Evolutionary conservation across 1,140 invertebrate species (phyloP), one percentile per base, ranked within the genome.

Genomic region (Oryctes rhinoceros): DNA sequence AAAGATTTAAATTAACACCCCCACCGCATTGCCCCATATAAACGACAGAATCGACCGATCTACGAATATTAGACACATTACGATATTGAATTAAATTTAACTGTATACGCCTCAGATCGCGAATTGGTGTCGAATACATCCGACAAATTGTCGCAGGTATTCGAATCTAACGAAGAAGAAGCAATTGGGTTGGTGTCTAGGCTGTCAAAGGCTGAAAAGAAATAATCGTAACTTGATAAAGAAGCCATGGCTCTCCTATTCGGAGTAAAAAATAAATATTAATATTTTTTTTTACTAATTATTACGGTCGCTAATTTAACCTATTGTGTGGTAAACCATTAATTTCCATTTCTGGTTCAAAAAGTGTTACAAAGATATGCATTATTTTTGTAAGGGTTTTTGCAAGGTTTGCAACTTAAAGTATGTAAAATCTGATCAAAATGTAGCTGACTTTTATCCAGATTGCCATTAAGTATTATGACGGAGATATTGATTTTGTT

Each of bases 161-260:
- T 10, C n/a, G 30, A 71, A 24, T 71, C 65, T 1, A n/a, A n/a
- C 18, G 65, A 71, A 71, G 18, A 35, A 24, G 11, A n/a, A 20
- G 7, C 65, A 4, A 71, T 71, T 67, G 62, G 6, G 62, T 67
- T 67, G 5, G 24, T n/a, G 15, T 67, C 62, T 7, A 67, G 62
- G 62, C 7, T 67, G 71, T 39, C 83, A 13, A 67, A 82, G 39
- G 83, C 88, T 5, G 89, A 92, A 82, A 82, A 85, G 81, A 90
- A 88, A 78, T 90, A 91, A 77, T 81, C 87, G 7, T 88, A 89
- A 79, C 87, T 90, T 37, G 89, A 93, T 53, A 90, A 88, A 83
- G 90, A 93, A 85, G 89, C 88, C 10, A 81, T 90, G 10, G 87
- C 88, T 1, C 87, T 92, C 9, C 11, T 79, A 91, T 1, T 91